phyloP scores from a whole-genome alignment of 1,140 invertebrate species.

The Atta cephalotes region DNA sequence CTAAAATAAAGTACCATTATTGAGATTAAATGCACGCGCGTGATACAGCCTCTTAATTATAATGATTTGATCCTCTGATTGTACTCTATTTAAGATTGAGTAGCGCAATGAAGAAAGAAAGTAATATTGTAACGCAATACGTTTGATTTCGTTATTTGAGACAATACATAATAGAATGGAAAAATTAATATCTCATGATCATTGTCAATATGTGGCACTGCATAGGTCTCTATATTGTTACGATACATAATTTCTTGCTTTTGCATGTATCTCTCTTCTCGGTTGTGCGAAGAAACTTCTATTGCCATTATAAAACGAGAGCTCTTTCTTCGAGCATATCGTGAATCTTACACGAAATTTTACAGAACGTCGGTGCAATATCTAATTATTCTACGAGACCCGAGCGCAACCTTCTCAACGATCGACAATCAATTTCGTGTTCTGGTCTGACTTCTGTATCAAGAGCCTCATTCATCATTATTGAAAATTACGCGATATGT shows the following conservation, averaged over 20 bases:
- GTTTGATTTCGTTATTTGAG: background rate
- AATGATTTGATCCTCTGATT: conserved; percentile 28
- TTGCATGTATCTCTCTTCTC: conserved; percentile 38
- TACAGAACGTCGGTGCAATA: conserved; percentile 41
- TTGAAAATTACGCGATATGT: conserved; percentile 1
- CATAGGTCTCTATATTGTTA: background rate
- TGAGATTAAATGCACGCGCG: conserved; percentile 59
- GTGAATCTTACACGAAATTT: conserved; percentile 42
- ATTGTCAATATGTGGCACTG: conserved; percentile 32
- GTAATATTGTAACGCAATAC: background rate
- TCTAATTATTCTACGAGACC: conserved; percentile 10
- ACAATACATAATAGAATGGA: background rate
- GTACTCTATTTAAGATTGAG: background rate
- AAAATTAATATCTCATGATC: background rate
- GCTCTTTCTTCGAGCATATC: background rate
- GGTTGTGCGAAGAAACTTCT: background rate
- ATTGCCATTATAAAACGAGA: background rate
- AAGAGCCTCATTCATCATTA: conserved; percentile 19
- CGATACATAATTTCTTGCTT: background rate
- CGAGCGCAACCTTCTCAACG: conserved; percentile 25
- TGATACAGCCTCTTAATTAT: conserved; percentile 50
- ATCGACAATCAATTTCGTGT: conserved; percentile 72
- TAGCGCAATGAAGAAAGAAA: conserved; percentile 1
- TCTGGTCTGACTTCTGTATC: conserved; percentile 30
- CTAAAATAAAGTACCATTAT: conserved; percentile 46